These are phyloP conservation scores for Lindbergichthys nudifrons DNA, from an alignment of 2,797 vertebrate genomes.

Conservation along the genomic window DNA sequence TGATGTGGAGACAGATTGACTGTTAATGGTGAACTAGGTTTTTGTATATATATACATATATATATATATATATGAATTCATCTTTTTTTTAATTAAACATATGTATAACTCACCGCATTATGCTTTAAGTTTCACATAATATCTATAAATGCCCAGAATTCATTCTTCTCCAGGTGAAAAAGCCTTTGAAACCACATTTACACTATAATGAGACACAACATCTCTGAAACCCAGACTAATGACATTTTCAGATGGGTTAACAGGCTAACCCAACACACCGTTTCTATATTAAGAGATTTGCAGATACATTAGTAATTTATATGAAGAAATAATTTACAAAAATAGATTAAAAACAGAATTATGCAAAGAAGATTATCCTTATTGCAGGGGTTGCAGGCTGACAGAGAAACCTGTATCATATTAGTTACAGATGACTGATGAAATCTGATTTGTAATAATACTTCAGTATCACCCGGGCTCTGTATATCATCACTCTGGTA, in stretches of 20 bases:
- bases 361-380: slow-evolving; percentile 34
- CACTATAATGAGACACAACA: slow-evolving; percentile 32
- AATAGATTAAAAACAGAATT: slow-evolving; percentile 35
- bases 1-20: slow-evolving; percentile 25
- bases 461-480: slow-evolving; percentile 27
- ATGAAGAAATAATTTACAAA: slow-evolving; percentile 30
- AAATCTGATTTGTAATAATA: slow-evolving; percentile 59
- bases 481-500: slow-evolving; percentile 29
- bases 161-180: slow-evolving; percentile 21
- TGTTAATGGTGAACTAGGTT: slow-evolving; percentile 19
- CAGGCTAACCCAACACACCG: slow-evolving; percentile 12
- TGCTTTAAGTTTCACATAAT: not conserved
- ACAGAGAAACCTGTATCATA: slow-evolving; percentile 33
- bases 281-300: slow-evolving; percentile 16
- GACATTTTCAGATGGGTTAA: slow-evolving; percentile 35
- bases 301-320: slow-evolving; percentile 10
- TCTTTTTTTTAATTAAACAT: slow-evolving; percentile 1
- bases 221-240: slow-evolving; percentile 38
- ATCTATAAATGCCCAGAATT: not conserved
- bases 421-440: slow-evolving; percentile 56
- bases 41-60: slow-evolving; percentile 1
- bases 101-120: not conserved
- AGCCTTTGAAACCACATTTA: slow-evolving; percentile 17
- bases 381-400: slow-evolving; percentile 29
- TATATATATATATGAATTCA: not conserved